Conservation (phyloP, 2,797 vertebrate genomes). For the Sphaeramia orbicularis region DNA sequence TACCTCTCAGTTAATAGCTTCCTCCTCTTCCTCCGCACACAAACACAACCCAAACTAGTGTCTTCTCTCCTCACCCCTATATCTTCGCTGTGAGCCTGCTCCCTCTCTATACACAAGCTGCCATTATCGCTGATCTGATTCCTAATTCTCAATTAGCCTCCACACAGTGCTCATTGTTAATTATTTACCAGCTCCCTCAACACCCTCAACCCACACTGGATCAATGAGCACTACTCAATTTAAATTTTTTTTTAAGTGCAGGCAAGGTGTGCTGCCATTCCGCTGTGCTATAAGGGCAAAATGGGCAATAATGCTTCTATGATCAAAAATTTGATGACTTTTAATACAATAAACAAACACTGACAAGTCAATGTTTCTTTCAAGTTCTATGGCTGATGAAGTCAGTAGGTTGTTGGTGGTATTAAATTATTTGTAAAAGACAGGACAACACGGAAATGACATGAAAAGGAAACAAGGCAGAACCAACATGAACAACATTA, state of each 20-base stretch:
- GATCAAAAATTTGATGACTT: no score
- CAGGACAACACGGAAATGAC: no score
- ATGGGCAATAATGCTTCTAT: no score
- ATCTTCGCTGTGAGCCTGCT: constrained; percentile 21
- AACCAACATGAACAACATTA: no score
- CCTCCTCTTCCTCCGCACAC: constrained; percentile 32
- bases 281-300: no score
- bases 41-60: constrained; percentile 33
- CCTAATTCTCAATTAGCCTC: constrained; percentile 76
- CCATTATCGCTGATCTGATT: constrained; percentile 74
- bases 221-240: constrained; percentile 43
- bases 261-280: constrained; percentile 41
- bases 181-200: constrained; percentile 74
- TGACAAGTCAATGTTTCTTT: no score
- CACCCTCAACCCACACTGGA: constrained; percentile 50
- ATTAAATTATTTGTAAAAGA: no score
- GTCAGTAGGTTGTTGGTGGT: no score
- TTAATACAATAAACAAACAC: no score
- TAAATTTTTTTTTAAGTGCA: constrained; percentile 37
- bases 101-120: constrained; percentile 56
- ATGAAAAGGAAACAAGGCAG: no score
- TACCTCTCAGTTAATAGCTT: constrained; percentile 71
- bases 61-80: constrained; percentile 28
- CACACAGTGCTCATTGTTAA: constrained; percentile 64
- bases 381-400: no score